phyloP scores from a whole-genome alignment of 2,888 invertebrate species.

The Chirona hameri region DNA sequence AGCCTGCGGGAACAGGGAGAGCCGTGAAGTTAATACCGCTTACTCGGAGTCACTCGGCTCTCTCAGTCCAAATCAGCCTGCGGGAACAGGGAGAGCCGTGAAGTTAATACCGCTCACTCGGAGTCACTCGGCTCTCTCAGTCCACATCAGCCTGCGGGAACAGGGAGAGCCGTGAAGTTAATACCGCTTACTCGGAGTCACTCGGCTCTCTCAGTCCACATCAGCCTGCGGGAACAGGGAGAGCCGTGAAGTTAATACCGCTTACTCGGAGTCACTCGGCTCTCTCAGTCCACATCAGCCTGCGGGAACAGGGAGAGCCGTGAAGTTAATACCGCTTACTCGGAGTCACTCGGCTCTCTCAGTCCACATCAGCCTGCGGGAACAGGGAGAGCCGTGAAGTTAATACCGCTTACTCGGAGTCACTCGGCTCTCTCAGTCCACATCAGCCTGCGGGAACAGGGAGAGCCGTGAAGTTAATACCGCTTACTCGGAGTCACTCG shows the following conservation, averaged over 20 bases:
- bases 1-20: conserved; percentile 49
- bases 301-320: conserved; percentile 45
- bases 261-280: too few relatives aligned
- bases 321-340: too few relatives aligned
- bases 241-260: too few relatives aligned
- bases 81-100: conserved; percentile 37
- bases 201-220: conserved; percentile 55
- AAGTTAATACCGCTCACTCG: too few relatives aligned
- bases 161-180: too few relatives aligned
- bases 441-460: conserved; percentile 58
- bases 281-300: conserved; percentile 65
- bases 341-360: not conserved
- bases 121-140: not conserved
- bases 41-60: too few relatives aligned
- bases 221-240: conserved; percentile 56
- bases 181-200: too few relatives aligned
- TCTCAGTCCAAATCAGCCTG: conserved; percentile 68
- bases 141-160: conserved; percentile 65
- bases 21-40: too few relatives aligned
- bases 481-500: too few relatives aligned
- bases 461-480: too few relatives aligned
- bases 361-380: conserved; percentile 68
- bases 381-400: too few relatives aligned
- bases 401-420: too few relatives aligned
- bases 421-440: conserved; percentile 53